Base-by-base conservation (phyloP, 2,888 invertebrate genomes). In the Microplitis deprimator region DNA sequence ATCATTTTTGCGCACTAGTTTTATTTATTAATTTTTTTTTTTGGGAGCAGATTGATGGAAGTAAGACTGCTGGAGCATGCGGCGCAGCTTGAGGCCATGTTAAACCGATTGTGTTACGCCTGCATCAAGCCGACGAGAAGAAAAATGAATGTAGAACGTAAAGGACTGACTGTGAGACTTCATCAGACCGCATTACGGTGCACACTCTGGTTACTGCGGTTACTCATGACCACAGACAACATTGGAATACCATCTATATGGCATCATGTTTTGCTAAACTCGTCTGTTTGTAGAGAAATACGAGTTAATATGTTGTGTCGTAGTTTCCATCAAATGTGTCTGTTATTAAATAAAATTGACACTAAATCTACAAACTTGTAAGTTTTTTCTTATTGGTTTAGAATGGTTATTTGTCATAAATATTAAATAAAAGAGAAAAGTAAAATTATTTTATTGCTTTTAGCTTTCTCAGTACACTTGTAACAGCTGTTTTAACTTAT, bases 301-400 rank as follows among this genome's bases (percentile, higher is more conserved):
- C 85, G 83, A 64, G 80, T 83, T 3, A 82, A 82, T 20, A 82
- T 81, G 0, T 76, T 89, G 68, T 81, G 87, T 75, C 80, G 83
- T 29, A 84, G 84, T 75, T 83, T 89, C 70, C 86, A 88, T 50
- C 85, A 86, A 75, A 89, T 96, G 80, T 95, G 95, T 84, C 92
- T 93, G 68, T 91, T 95, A 38, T 89, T 96, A 13, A 91, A 94
- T 62, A 91, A 92, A 68, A 92, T 94, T 59, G 97, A 97, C 87
- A 95, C 95, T 40, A 97, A 97, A 90, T 93, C 94, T 82, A 96
- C 96, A 7, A 96, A 97, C 90, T 97, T 97, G 97, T 97, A 91
- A 94, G 96, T 93, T 85, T 79, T 68, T 7, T 70, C 65, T 5
- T 39, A 8, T 38, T 60, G 70, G 16, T 71, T 77, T 10, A 7